Base-by-base conservation (phyloP, 2,797 vertebrate genomes). In the Cirrhinus mrigala region DNA sequence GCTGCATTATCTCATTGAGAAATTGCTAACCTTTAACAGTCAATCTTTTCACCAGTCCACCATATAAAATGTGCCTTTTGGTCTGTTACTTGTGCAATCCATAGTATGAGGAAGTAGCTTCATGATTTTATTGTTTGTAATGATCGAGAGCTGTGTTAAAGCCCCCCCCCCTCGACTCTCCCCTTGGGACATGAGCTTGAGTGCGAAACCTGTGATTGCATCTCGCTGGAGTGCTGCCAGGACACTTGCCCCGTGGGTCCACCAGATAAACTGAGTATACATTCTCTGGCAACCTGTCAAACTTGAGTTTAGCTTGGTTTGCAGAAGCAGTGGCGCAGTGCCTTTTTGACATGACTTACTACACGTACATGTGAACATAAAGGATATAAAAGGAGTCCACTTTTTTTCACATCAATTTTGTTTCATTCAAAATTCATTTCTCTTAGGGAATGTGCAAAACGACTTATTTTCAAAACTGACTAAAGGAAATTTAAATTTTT, bases 211-310 rank as follows among this genome's bases (percentile, higher is more conserved):
- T 73, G 70, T 56, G 37, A 58, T 77, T 83, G 40, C 27, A 74
- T 78, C 58, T 58, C 37, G 22, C 84, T 83, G 91, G 90, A 92
- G 89, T 86, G 76, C 54, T 84, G 90, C 91, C 91, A 93, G 89
- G 88, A 92, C 81, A 88, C 86, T 91, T 87, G 74, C 87, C 84
- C 58, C 90, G 88, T 84, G 80, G 89, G 90, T 90, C 87, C 87
- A 92, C 90, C 85, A 92, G 89, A 92, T 85, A 88, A 88, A 91
- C 90, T 83, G 87, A 88, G 90, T 81, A 89, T 91, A 89, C 92
- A 92, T 94, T 94, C 92, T 94, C 92, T 93, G 94, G 92, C 93
- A 92, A 88, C 84, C 77, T 74, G 88, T 93, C 92, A 92, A 91
- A 89, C 90, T 91, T 90, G 89, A 91, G 90, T 86, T 91, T 87